These are phyloP conservation scores for Hyles vespertilio DNA, from an alignment of 1,140 invertebrate species.

Conservation along the genomic window DNA sequence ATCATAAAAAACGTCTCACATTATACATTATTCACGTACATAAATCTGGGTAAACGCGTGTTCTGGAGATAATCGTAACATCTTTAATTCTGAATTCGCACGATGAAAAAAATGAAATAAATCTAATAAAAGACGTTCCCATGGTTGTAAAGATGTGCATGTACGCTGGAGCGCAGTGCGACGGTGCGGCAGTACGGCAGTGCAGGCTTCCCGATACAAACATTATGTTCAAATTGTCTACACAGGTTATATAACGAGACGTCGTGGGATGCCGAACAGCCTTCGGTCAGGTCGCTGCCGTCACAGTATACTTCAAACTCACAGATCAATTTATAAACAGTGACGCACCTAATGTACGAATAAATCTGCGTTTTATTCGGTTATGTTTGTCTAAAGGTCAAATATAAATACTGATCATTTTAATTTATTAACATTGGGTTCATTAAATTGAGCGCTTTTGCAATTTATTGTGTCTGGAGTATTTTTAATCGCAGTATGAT, in stretches of 20 bases:
- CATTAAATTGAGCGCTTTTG: no score
- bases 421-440: no score
- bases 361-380: no score
- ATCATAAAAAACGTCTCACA: neutral
- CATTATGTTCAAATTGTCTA: slow-evolving; percentile 40
- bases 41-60: slow-evolving; percentile 7
- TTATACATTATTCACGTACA: slow-evolving; percentile 5
- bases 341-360: no score
- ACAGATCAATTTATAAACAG: slow-evolving; percentile 21
- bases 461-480: no score
- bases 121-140: slow-evolving; percentile 7
- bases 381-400: no score
- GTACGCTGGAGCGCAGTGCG: neutral
- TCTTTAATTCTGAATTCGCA: slow-evolving; percentile 7
- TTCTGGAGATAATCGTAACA: slow-evolving; percentile 3
- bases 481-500: no score
- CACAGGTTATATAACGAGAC: slow-evolving; percentile 43
- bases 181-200: neutral
- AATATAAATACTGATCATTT: no score
- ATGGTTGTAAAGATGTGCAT: slow-evolving; percentile 6
- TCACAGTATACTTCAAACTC: slow-evolving; percentile 31
- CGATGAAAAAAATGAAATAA: slow-evolving; percentile 4
- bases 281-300: slow-evolving; percentile 51
- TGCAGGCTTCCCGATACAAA: no score
- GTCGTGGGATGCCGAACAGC: slow-evolving; percentile 29